Percentiles rank a stretch among this genome's conserved stretches.
These are phyloP conservation scores for Oncorhynchus masou DNA, from an alignment of 2,113 vertebrate species.

Conservation along the genomic window DNA sequence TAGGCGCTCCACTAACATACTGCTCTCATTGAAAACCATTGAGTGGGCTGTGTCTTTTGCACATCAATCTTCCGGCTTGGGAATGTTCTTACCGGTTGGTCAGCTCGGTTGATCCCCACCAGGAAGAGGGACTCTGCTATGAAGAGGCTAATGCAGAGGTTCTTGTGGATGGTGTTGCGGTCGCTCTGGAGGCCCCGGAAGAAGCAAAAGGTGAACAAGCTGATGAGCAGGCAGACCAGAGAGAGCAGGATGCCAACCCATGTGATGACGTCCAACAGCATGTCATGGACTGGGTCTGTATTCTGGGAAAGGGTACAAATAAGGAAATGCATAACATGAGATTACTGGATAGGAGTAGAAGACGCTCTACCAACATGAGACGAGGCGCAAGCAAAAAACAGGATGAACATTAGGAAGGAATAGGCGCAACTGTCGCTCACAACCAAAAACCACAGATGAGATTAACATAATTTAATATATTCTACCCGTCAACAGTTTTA, in stretches of 20 bases:
- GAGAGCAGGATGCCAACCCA: slow-evolving; percentile 99
- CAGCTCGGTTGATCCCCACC: slow-evolving; percentile 93
- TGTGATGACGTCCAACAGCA: slow-evolving; percentile 94
- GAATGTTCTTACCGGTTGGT: slow-evolving; percentile 88
- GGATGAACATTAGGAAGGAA: too few species aligned
- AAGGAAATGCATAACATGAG: neutral
- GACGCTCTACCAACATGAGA: too few species aligned
- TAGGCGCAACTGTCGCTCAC: too few species aligned
- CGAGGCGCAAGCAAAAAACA: too few species aligned
- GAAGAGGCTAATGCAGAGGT: slow-evolving; percentile 94
- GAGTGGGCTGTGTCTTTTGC: too few species aligned
- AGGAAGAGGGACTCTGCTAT: slow-evolving; percentile 96
- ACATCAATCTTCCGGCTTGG: neutral
- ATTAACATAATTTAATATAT: too few species aligned
- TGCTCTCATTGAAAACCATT: too few species aligned
- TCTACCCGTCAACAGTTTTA: too few species aligned
- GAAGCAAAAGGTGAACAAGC: slow-evolving; percentile 99
- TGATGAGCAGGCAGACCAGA: slow-evolving; percentile 95
- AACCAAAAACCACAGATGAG: too few species aligned
- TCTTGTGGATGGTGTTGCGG: slow-evolving; percentile 98
- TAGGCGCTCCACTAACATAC: too few species aligned
- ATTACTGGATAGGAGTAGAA: too few species aligned
- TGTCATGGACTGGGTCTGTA: slow-evolving; percentile 86
- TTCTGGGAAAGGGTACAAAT: slow-evolving; percentile 69
- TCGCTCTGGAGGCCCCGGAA: slow-evolving; percentile 97